Evolutionary conservation across 2,113 vertebrate genomes (phyloP).

Genomic region (Emydocephalus ijimae): DNA sequence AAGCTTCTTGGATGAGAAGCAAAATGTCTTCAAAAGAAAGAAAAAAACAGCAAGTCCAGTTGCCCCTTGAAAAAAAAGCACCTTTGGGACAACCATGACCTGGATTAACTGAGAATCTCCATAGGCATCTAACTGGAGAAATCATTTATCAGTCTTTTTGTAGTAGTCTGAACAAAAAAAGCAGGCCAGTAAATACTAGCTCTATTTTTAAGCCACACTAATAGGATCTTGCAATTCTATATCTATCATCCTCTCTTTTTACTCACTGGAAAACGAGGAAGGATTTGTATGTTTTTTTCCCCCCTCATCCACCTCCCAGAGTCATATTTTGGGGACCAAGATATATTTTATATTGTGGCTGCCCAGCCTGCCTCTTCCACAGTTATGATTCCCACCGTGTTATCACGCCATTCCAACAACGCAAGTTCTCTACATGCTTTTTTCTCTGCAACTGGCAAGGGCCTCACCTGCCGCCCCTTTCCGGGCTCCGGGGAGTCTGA

Average conservation of each 20-base stretch:
- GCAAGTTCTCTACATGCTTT: neutral
- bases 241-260: neutral
- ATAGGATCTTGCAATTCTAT: neutral
- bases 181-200: neutral
- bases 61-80: neutral
- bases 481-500: neutral
- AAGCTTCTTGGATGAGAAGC: too few species aligned
- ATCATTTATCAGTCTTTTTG: neutral
- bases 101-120: neutral
- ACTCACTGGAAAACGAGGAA: neutral
- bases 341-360: neutral
- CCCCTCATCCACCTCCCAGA: fast-evolving
- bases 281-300: fast-evolving
- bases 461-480: neutral
- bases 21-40: too few species aligned
- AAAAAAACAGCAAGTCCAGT: neutral
- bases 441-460: neutral
- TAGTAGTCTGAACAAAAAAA: neutral
- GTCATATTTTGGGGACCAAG: neutral
- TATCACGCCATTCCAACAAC: neutral
- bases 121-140: neutral
- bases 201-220: neutral
- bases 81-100: too few species aligned
- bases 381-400: neutral
- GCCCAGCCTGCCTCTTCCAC: neutral